Evolutionary conservation across 2,888 invertebrate species (phyloP), one percentile per base, ranked within the genome.

Genomic region (Listrodromus nycthemerus): DNA sequence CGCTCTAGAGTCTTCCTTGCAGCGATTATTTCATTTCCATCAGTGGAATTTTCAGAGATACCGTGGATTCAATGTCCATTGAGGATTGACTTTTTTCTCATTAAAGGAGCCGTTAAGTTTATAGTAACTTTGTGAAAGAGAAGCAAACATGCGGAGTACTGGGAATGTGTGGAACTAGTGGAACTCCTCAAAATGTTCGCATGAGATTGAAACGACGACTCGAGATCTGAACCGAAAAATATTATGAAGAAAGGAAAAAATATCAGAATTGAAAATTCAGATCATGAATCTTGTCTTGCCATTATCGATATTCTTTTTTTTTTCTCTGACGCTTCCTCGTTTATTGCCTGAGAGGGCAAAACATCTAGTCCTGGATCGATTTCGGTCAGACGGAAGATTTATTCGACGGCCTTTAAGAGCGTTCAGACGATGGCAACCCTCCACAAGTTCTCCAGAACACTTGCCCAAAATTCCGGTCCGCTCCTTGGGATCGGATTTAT

Each of bases 351-450:
- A 74, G 61, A 52, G 79, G 73, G 78, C 73, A 86, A 86, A 89
- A 89, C 85, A 86, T 90, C 90, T 90, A 90, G 90, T 90, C 90
- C 88, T 89, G 89, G 88, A 84, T 87, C 89, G 88, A 87, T 89
- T 87, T 87, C 85, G 85, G 79, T 84, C 63, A 65, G 33, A 84
- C 84, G 85, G 85, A 88, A 88, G 84, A 69, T 33, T 71, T 73
- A 66, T 48, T 55, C 37, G 33, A 65, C 63, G 63, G 37, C 37
- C 63, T 65, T 65, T 19, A 10, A 10, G n/a, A 58, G n/a, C 63
- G 63, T 37, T 16, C 33, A 19, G 63, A 63, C 74, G 73, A 33
- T 73, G 45, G 73, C 58, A 45, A 24, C n/a, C 58, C 58, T 33
- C 61, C 41, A 61, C 48, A 27, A 74, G 74, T 74, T 48, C 45